Conservation (phyloP, 2,888 invertebrate genomes). For the Lycocerus yunnanus region DNA sequence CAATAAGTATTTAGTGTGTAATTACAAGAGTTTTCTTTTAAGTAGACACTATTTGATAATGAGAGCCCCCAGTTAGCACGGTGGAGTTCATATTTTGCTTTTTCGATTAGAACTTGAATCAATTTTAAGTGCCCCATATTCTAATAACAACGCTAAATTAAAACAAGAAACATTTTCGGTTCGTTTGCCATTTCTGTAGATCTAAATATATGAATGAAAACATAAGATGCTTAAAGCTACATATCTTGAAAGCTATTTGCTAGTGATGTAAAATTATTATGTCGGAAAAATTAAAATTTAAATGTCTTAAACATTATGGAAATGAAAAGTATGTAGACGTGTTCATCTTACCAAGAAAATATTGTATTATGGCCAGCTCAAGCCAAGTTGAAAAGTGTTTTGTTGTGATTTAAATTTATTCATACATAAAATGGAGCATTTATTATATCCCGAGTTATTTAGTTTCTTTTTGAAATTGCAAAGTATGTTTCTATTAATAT, state of each 20-base stretch:
- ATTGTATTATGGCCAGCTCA: neutral
- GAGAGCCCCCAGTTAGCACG: no score
- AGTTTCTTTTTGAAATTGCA: neutral
- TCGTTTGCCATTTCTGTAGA: neutral
- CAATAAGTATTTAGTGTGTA: no score
- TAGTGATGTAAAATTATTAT: neutral
- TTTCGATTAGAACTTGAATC: neutral
- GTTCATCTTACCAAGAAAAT: neutral
- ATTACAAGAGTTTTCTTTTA: no score
- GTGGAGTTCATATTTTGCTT: neutral
- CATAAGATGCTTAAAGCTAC: neutral
- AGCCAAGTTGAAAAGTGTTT: neutral
- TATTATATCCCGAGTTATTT: neutral
- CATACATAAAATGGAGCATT: neutral
- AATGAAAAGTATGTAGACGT: neutral
- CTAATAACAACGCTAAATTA: neutral
- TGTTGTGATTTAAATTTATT: neutral
- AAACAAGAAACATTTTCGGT: neutral
- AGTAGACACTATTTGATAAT: no score
- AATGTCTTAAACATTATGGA: conserved; percentile 1
- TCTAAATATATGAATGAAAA: neutral
- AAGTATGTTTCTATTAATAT: neutral
- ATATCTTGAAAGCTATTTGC: neutral
- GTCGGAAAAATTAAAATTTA: conserved; percentile 1
- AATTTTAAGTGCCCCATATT: neutral